Base-by-base conservation (phyloP, 2,113 vertebrate species). In the Hoplias malabaricus region DNA sequence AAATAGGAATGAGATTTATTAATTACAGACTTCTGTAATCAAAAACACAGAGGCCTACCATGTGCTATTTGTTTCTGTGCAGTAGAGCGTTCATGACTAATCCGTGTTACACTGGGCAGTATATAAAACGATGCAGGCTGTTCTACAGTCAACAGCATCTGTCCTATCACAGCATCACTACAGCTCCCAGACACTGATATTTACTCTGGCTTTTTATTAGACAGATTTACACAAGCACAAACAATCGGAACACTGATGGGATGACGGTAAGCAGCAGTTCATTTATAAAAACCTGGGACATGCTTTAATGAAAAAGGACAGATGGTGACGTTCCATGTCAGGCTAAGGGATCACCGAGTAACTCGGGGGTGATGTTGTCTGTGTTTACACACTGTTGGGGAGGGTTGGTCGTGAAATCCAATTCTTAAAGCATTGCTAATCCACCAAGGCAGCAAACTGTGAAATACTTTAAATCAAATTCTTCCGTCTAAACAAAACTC, bases 231-330 rank as follows among this genome's bases (percentile, higher is more conserved):
- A 36, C n/a, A 63, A 36, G 33, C 6, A 36, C 59, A 36, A 36
- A 63, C 23, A 63, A 76, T 81, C 63, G 79, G n/a, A 62, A 69
- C 56, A 7, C 19, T 34, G 73, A 85, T 81, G 84, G 72, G 72
- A 63, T 63, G 31, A 63, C 14, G 59, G 16, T 19, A 21, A 63
- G 31, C 33, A 19, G n/a, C 0, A 46, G 71, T 53, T 76, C 76
- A 54, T 48, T 77, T 27, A 78, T 57, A 46, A 73, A 9, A 33
- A 21, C 0, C 34, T 21, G 57, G 25, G 46, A 67, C 70, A 54
- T 68, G 14, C 2, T n/a, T 65, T 57, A 67, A 19, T 63, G 16
- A n/a, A 10, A 50, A 25, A 23, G 69, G 62, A 57, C 78, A 80
- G 80, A 85, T 50, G 78, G 83, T 0, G 25, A 69, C 27, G 23